These are phyloP conservation scores for Lucilia sericata DNA, from an alignment of 1,140 invertebrate species.

Conservation along the genomic window DNA sequence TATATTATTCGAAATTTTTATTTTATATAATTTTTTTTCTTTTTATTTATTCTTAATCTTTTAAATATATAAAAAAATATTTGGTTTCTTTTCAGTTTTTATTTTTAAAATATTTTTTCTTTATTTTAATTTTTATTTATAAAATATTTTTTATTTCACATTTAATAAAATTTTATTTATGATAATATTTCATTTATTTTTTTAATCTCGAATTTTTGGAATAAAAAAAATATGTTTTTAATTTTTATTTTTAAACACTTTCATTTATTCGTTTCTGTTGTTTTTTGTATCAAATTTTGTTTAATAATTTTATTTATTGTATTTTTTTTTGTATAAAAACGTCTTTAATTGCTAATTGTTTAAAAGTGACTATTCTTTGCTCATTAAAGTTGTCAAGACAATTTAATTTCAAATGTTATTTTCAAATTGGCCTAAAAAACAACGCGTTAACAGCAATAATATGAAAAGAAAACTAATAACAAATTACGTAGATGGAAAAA, in stretches of 20 bases:
- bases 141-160: neutral
- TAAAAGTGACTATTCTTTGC: slow-evolving; percentile 39
- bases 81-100: neutral
- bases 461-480: too few relatives aligned
- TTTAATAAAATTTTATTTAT: neutral
- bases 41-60: neutral
- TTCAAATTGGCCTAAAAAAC: too few relatives aligned
- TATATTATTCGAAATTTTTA: neutral
- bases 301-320: neutral
- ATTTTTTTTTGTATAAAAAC: neutral
- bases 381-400: neutral
- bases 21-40: neutral
- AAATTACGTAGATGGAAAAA: neutral
- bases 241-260: neutral
- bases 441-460: too few relatives aligned
- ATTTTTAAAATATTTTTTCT: neutral
- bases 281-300: neutral
- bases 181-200: too few relatives aligned
- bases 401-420: too few relatives aligned
- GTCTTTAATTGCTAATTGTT: slow-evolving; percentile 36
- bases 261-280: neutral
- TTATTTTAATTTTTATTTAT: neutral
- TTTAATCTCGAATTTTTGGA: too few relatives aligned
- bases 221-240: too few relatives aligned
- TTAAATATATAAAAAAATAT: neutral